A percentile compares a stretch with the other conserved stretches of the same genome.
Evolutionary conservation across 2,888 invertebrate species (phyloP).

Genomic region (Rambutsinella grinnellia): DNA sequence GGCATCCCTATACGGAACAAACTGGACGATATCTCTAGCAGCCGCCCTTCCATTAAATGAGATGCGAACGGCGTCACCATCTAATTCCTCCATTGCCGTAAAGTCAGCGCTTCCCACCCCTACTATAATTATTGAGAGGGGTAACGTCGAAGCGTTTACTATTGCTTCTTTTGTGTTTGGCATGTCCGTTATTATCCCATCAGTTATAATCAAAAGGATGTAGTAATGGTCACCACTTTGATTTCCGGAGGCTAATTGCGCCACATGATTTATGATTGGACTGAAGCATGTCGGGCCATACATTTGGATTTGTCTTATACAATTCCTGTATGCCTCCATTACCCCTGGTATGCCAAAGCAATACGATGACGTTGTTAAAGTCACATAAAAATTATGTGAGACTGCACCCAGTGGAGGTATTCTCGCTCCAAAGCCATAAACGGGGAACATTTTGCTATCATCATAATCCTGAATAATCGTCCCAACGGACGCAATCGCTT

Average conservation of each 20-base stretch:
- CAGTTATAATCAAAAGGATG: constrained; percentile 73
- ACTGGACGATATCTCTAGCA: constrained; percentile 75
- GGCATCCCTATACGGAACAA: constrained; percentile 69
- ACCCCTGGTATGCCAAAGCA: constrained; percentile 70
- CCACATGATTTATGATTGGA: constrained; percentile 71
- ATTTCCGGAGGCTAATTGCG: constrained; percentile 68
- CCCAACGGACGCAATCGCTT: constrained; percentile 69
- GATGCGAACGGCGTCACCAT: constrained; percentile 72
- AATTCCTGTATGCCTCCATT: constrained; percentile 66
- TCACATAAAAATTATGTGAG: constrained; percentile 71
- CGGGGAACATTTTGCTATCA: constrained; percentile 72
- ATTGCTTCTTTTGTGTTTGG: constrained; percentile 70
- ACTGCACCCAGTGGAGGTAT: constrained; percentile 70
- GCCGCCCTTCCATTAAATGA: constrained; percentile 69
- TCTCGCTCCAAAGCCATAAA: constrained; percentile 67
- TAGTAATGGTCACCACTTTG: constrained; percentile 71
- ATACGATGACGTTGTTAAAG: constrained; percentile 73
- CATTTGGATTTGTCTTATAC: constrained; percentile 67
- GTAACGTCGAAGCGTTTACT: constrained; percentile 69
- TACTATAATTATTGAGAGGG: constrained; percentile 73
- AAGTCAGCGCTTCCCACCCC: constrained; percentile 77
- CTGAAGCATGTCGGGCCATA: constrained; percentile 74
- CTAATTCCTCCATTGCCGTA: constrained; percentile 75
- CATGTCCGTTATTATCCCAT: constrained; percentile 75
- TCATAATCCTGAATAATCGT: constrained; percentile 71